Evolutionary conservation across 1,140 invertebrate species (phyloP).

Genomic region (Latrodectus geometricus): DNA sequence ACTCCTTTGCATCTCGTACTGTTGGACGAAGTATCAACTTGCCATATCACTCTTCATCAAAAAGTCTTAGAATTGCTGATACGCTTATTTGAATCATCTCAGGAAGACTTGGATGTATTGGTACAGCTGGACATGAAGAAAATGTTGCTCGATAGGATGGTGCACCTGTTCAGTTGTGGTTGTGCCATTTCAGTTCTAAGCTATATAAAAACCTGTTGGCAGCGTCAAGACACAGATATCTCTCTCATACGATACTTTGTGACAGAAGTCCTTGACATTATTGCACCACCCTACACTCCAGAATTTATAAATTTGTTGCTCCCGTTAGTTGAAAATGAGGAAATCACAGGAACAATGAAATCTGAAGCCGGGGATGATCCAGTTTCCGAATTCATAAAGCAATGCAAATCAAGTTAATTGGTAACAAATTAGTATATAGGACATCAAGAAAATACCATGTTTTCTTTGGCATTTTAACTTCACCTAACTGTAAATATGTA

Average conservation of each 20-base stretch:
- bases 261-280: slow-evolving; percentile 95
- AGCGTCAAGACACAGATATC: slow-evolving; percentile 94
- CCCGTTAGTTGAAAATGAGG: slow-evolving; percentile 97
- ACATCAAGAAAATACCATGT: neutral
- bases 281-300: slow-evolving; percentile 92
- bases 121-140: slow-evolving; percentile 97
- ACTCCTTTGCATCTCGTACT: slow-evolving; percentile 95
- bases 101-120: slow-evolving; percentile 96
- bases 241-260: slow-evolving; percentile 97
- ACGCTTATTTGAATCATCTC: slow-evolving; percentile 91
- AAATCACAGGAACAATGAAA: slow-evolving; percentile 94
- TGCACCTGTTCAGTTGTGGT: slow-evolving; percentile 92
- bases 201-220: slow-evolving; percentile 94
- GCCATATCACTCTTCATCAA: slow-evolving; percentile 90
- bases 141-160: slow-evolving; percentile 97
- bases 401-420: slow-evolving; percentile 48
- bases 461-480: neutral
- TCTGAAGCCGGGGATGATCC: slow-evolving; percentile 90
- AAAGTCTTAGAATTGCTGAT: slow-evolving; percentile 85
- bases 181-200: slow-evolving; percentile 95
- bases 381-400: slow-evolving; percentile 89
- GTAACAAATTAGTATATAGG: neutral
- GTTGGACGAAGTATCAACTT: slow-evolving; percentile 92
- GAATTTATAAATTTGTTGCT: slow-evolving; percentile 96
- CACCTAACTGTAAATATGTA: no score